phyloP scores from a whole-genome alignment of 2,888 invertebrate species.

The Colostygia pectinataria region DNA sequence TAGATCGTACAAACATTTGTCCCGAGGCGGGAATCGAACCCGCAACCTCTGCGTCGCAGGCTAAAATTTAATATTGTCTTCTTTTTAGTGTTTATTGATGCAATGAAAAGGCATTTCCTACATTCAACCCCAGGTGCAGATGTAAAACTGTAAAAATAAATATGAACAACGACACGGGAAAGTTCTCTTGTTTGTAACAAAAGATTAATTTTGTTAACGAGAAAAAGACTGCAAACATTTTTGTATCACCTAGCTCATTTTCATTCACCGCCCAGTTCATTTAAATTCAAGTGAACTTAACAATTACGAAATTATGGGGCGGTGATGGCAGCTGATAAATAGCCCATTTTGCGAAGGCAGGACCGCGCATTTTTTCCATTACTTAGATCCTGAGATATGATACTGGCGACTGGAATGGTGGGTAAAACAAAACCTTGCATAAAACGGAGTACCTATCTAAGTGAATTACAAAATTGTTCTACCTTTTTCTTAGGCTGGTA shows the following conservation, averaged over 20 bases:
- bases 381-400: conserved; percentile 37
- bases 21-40: too few species aligned
- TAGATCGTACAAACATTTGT: too few species aligned
- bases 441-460: not conserved
- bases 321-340: conserved; percentile 38
- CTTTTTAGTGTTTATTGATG: too few species aligned
- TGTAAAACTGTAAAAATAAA: too few species aligned
- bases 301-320: conserved; percentile 38
- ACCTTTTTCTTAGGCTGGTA: not conserved
- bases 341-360: conserved; percentile 34
- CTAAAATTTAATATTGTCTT: too few species aligned
- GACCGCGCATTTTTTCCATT: conserved; percentile 37
- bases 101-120: too few species aligned
- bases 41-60: too few species aligned
- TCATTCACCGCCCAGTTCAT: conserved; percentile 32
- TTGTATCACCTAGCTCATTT: conserved; percentile 14
- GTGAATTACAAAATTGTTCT: conserved; percentile 1
- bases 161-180: too few species aligned
- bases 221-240: conserved; percentile 7
- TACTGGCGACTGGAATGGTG: conserved; percentile 19
- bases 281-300: conserved; percentile 38
- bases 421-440: conserved; percentile 18
- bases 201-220: not conserved
- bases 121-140: too few species aligned
- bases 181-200: too few species aligned